Evolutionary conservation across 2,888 invertebrate genomes (phyloP), one percentile per base, ranked within the genome.

Genomic region (Masnerella sp.): DNA sequence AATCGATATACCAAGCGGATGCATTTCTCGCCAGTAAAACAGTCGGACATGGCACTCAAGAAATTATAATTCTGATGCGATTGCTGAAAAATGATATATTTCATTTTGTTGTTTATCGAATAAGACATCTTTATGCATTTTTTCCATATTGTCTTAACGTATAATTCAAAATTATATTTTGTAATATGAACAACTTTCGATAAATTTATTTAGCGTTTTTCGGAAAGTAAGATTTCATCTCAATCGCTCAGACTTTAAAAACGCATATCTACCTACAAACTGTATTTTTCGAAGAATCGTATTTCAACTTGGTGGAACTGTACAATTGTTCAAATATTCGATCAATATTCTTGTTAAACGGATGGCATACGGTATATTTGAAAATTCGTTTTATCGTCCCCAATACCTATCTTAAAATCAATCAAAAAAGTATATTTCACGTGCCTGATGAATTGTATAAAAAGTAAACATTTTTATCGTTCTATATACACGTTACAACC

Each of bases 21-120:
- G 12, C 12, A 52, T 38, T 52, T 52, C 52, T 22, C 52, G 38
- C 25, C 28, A 38, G 15, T 52, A 52, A 52, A 52, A 52, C 36
- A 36, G 34, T 11, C 22, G 34, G 20, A 52, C 14, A 17, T 25
- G 20, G 7, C 15, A 25, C 15, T 52, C 25, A 25, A 38, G 15
- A n/a, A 52, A 52, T 52, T 52, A 38, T 38, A 25, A 38, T 34
- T 52, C n/a, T 15, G 25, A 25, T 38, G 38, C 25, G 25, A 38
- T 38, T 52, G 34, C 18, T 36, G 14, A 51, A 20, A 36, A 36
- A 36, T 18, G 34, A 49, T 36, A 22, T 36, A 51, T 25, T 36
- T 34, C 51, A 18, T 36, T 36, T 32, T 18, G 49, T 11, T n/a
- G 49, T 7, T 22, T 22, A 22, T 22, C 7, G 7, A 22, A n/a